Percentiles rank a stretch among this genome's conserved stretches.
Conservation (phyloP, 2,888 invertebrate genomes). For the Leucozona laternaria region DNA sequence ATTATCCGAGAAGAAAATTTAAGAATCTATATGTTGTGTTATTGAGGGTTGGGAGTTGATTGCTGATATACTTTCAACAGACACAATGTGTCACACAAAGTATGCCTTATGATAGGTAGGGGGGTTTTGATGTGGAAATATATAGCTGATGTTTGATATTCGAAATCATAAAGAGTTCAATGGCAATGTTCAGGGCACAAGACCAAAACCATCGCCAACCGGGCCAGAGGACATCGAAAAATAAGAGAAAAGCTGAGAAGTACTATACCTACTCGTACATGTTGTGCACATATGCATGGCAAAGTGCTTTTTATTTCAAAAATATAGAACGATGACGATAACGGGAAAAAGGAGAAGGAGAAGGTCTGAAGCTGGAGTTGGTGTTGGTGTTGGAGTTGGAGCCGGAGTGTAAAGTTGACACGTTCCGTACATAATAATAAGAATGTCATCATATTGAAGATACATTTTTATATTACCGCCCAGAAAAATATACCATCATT, state of each 20-base stretch:
- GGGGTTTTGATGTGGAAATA: neutral
- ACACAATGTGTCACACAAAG: constrained; percentile 33
- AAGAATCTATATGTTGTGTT: constrained; percentile 2
- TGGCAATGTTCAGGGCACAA: constrained; percentile 51
- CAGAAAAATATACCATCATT: constrained; percentile 56
- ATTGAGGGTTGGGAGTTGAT: constrained; percentile 26
- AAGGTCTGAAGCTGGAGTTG: neutral
- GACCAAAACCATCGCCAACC: constrained; percentile 26
- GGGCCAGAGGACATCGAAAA: neutral
- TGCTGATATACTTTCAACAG: constrained; percentile 66
- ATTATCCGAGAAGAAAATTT: constrained; percentile 44
- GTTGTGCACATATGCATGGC: constrained; percentile 57
- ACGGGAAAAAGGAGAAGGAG: neutral
- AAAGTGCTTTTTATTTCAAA: constrained; percentile 56
- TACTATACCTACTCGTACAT: neutral
- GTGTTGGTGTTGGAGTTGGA: neutral
- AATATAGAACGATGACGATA: neutral
- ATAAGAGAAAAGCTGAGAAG: neutral
- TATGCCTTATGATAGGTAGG: neutral
- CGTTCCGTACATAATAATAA: constrained; percentile 74
- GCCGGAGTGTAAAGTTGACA: constrained; percentile 66
- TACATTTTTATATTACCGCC: constrained; percentile 72
- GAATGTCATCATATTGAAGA: constrained; percentile 74
- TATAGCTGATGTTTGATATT: constrained; percentile 32
- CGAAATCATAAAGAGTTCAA: constrained; percentile 72